phyloP scores from a whole-genome alignment of 2,113 vertebrate species.

The Lophura nycthemera region DNA sequence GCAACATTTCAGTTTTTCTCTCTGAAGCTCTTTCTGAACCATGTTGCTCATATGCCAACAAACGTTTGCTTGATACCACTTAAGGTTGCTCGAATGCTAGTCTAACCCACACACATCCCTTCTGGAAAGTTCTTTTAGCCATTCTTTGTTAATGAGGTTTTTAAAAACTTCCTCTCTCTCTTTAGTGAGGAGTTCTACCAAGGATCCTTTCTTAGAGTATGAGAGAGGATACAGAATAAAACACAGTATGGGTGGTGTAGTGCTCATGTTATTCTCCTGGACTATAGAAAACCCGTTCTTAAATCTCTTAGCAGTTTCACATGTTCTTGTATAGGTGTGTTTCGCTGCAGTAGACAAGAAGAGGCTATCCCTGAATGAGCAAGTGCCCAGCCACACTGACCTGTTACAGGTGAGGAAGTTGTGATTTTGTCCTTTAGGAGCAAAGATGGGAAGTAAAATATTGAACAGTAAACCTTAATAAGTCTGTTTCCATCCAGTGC shows the following conservation, averaged over 20 bases:
- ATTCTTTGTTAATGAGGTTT: neutral
- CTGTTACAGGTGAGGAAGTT: neutral
- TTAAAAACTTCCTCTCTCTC: neutral
- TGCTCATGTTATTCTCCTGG: neutral
- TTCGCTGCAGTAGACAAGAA: neutral
- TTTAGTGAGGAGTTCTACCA: neutral
- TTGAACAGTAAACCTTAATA: neutral
- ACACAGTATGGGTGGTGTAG: neutral
- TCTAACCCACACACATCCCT: neutral
- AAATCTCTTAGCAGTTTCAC: neutral
- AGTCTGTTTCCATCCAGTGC: neutral
- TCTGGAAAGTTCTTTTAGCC: neutral
- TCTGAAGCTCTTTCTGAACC: neutral
- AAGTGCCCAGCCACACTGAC: neutral
- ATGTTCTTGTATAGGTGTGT: neutral
- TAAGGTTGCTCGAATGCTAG: neutral
- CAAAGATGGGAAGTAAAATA: neutral
- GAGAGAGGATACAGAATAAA: neutral
- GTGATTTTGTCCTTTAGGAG: slow-evolving; percentile 18
- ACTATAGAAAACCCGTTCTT: neutral
- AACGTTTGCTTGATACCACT: neutral
- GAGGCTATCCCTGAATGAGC: neutral
- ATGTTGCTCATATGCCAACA: neutral
- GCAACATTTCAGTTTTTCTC: neutral
- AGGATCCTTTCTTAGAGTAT: neutral